phyloP scores from a whole-genome alignment of 2,888 invertebrate species.

The Melieria picta region DNA sequence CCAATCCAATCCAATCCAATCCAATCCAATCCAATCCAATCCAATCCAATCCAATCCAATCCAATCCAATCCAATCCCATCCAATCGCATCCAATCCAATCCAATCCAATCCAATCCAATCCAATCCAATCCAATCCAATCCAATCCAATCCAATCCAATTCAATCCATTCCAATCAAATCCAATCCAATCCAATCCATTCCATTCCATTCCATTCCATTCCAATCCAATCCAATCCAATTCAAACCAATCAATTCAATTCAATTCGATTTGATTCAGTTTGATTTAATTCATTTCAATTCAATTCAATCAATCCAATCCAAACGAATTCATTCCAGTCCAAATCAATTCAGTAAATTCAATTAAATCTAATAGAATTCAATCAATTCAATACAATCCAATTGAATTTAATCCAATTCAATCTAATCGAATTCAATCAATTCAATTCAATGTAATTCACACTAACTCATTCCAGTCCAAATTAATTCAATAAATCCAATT shows the following conservation, averaged over 20 bases:
- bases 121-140: not conserved
- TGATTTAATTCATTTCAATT: not conserved
- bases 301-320: not conserved
- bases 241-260: not conserved
- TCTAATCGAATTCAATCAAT: too few species aligned
- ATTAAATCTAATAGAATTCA: too few species aligned
- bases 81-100: not conserved
- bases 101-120: slow-evolving; percentile 1
- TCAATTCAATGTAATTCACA: too few species aligned
- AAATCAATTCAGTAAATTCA: not conserved
- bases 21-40: slow-evolving; percentile 1
- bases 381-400: too few species aligned
- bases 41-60: not conserved
- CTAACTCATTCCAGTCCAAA: too few species aligned
- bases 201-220: not conserved
- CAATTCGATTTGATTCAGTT: not conserved
- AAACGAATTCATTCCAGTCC: not conserved
- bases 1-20: slow-evolving; percentile 1
- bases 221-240: not conserved
- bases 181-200: not conserved
- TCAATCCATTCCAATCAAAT: not conserved
- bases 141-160: slow-evolving; percentile 1
- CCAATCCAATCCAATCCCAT: not conserved
- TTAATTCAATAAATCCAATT: too few species aligned
- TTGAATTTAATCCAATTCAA: too few species aligned